Percentiles rank a stretch among this genome's conserved stretches.
phyloP scores from a whole-genome alignment of 2,888 invertebrate species.

The Lasius platythorax region DNA sequence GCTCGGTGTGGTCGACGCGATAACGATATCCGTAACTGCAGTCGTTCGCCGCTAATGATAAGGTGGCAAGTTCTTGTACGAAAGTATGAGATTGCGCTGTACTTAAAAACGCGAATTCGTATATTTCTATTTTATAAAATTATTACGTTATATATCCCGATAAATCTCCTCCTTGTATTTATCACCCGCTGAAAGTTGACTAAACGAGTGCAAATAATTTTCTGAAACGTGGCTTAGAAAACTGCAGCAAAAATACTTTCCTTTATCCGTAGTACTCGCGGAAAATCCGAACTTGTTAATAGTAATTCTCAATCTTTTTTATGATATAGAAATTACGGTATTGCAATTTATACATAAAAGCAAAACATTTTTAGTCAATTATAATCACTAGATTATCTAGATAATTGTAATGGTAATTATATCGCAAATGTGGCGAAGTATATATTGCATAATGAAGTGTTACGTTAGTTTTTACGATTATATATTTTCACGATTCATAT shows the following conservation, averaged over 20 bases:
- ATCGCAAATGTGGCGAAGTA: not conserved
- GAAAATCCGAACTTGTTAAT: not conserved
- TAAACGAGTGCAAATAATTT: not conserved
- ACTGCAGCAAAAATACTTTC: not conserved
- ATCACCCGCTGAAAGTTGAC: not conserved
- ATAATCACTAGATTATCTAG: not conserved
- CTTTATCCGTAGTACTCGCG: not conserved
- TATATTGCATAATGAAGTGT: not conserved
- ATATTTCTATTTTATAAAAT: not conserved
- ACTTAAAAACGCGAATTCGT: not conserved
- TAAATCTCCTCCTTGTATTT: not conserved
- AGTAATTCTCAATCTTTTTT: not conserved
- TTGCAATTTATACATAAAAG: not conserved
- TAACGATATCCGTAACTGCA: constrained; percentile 58
- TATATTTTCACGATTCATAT: not conserved
- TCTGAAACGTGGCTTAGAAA: not conserved
- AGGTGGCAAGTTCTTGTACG: constrained; percentile 10
- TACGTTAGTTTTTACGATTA: not conserved
- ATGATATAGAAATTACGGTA: not conserved
- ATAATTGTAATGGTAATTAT: not conserved
- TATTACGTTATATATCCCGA: not conserved
- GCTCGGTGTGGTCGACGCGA: constrained; percentile 56
- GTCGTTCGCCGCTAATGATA: constrained; percentile 35
- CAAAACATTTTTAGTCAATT: not conserved
- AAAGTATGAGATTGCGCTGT: not conserved